Conservation (phyloP, 2,888 invertebrate genomes). For the Orthonychiurus folsomi region DNA sequence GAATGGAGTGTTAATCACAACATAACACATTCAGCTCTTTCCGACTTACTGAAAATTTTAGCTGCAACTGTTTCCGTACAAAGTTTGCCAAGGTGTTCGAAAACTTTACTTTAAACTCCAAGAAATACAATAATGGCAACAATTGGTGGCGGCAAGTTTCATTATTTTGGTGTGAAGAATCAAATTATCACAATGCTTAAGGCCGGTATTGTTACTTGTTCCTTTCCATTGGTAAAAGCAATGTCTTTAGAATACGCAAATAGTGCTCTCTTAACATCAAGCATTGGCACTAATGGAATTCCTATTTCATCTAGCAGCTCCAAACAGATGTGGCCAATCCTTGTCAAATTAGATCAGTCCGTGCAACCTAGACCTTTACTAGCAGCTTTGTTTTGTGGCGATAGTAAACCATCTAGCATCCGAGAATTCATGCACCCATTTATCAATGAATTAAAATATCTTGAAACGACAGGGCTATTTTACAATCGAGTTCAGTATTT, state of each 20-base stretch:
- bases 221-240: too few species aligned
- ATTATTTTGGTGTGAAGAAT: slow-evolving; percentile 10
- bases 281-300: slow-evolving; percentile 7
- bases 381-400: not conserved
- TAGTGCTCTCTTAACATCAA: not conserved
- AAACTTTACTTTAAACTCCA: not conserved
- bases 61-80: not conserved
- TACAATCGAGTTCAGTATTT: not conserved
- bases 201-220: not conserved
- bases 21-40: slow-evolving; percentile 1
- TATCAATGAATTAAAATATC: not conserved
- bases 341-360: slow-evolving; percentile 6
- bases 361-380: not conserved
- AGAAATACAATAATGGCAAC: not conserved
- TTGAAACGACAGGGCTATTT: not conserved
- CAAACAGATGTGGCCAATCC: slow-evolving; percentile 9
- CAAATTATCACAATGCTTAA: not conserved
- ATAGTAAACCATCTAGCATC: slow-evolving; percentile 7
- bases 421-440: not conserved
- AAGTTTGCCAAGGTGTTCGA: not conserved
- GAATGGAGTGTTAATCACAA: too few species aligned
- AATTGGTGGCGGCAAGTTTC: slow-evolving; percentile 7
- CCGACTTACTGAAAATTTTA: slow-evolving; percentile 7
- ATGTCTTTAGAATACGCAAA: not conserved
- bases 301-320: slow-evolving; percentile 8